phyloP scores from a whole-genome alignment of 2,888 invertebrate species.

The Galerucella pusilla region DNA sequence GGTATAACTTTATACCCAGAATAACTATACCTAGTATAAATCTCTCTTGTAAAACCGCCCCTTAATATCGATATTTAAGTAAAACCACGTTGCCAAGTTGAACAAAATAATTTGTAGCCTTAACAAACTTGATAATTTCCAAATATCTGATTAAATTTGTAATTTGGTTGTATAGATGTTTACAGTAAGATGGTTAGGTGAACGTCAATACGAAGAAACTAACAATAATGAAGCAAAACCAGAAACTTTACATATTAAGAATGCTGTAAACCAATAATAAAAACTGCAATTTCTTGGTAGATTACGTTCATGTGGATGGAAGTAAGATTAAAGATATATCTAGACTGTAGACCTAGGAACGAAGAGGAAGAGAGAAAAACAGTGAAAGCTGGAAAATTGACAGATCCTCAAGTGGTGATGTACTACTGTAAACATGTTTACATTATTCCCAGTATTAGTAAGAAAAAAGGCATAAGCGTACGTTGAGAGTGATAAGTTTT shows the following conservation, averaged over 20 bases:
- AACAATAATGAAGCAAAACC: no score
- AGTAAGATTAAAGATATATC: not conserved
- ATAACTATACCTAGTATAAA: no score
- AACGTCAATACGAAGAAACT: no score
- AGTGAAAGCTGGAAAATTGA: no score
- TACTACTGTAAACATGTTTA: conserved; percentile 4
- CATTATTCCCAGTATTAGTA: conserved; percentile 13
- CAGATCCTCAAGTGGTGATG: not conserved
- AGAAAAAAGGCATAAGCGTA: not conserved
- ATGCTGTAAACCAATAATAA: not conserved
- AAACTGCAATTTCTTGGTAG: not conserved
- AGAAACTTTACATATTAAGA: not conserved
- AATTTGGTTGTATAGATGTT: not conserved
- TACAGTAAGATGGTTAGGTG: not conserved
- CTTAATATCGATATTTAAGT: not conserved
- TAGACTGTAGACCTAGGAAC: no score
- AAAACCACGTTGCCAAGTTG: not conserved
- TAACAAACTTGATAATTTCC: not conserved
- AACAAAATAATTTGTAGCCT: not conserved
- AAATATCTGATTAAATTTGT: not conserved
- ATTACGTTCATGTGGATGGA: not conserved
- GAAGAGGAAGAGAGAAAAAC: no score
- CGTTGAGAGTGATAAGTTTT: conserved; percentile 5
- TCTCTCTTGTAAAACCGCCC: no score
- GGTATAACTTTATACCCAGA: no score